Conservation (phyloP, 1,140 invertebrate species). For the Lepidurus apus region DNA sequence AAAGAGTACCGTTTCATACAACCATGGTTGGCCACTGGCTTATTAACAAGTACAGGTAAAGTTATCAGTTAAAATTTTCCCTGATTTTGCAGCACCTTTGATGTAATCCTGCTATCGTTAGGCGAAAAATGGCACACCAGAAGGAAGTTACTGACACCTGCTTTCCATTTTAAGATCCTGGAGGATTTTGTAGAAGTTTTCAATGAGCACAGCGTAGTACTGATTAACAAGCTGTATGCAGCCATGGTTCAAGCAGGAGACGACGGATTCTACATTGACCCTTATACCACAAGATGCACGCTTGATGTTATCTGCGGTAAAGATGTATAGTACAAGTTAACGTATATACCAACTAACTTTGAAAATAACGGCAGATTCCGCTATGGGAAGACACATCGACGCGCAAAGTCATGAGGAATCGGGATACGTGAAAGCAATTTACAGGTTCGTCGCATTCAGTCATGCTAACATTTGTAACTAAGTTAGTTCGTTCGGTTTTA, state of each 20-base stretch:
- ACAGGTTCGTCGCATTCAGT: no score
- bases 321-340: constrained; percentile 38
- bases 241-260: constrained; percentile 48
- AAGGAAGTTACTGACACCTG: constrained; percentile 83
- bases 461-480: no score
- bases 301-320: constrained; percentile 82
- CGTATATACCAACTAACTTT: background rate
- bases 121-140: constrained; percentile 55
- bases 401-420: constrained; percentile 62
- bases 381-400: constrained; percentile 70
- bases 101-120: constrained; percentile 38
- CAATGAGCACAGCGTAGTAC: constrained; percentile 62
- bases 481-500: no score
- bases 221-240: constrained; percentile 58
- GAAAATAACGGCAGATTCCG: constrained; percentile 60
- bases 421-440: constrained; percentile 69
- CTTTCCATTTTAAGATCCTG: constrained; percentile 84
- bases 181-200: constrained; percentile 79
- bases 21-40: constrained; percentile 69
- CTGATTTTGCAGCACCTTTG: constrained; percentile 47
- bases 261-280: constrained; percentile 68
- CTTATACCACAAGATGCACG: constrained; percentile 69
- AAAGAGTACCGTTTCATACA: constrained; percentile 63
- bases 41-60: constrained; percentile 61
- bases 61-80: constrained; percentile 43